Percentiles rank a stretch among this genome's conserved stretches.
Conservation (phyloP, 2,888 invertebrate species). For the Chrysodeixis includens region DNA sequence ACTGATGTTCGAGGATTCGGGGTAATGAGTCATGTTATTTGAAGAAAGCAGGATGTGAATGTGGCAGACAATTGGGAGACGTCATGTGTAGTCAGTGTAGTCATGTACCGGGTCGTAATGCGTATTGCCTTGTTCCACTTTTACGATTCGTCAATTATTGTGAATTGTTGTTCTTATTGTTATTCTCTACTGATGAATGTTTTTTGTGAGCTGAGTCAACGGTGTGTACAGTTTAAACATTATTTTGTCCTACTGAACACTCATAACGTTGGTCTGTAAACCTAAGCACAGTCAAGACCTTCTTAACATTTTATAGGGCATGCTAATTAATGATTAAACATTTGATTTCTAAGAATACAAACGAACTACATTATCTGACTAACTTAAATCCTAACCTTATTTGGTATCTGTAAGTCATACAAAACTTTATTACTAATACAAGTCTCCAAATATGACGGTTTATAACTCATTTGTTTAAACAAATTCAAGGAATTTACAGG, state of each 20-base stretch:
- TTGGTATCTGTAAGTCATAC: no score
- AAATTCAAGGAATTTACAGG: not conserved
- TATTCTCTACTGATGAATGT: not conserved
- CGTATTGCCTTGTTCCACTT: conserved; percentile 20
- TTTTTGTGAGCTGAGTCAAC: not conserved
- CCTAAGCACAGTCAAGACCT: no score
- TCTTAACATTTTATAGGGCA: no score
- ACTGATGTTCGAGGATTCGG: conserved; percentile 37
- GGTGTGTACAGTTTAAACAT: not conserved
- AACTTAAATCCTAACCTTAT: no score
- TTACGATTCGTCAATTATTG: not conserved
- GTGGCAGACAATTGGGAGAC: conserved; percentile 34
- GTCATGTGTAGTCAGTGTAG: conserved; percentile 25
- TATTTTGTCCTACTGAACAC: no score
- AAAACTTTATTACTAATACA: no score
- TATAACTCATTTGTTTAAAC: not conserved
- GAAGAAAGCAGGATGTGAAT: conserved; percentile 45
- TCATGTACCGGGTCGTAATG: no score
- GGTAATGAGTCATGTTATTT: conserved; percentile 47
- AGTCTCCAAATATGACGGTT: not conserved
- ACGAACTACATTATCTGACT: no score
- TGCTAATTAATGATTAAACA: no score
- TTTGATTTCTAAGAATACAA: no score
- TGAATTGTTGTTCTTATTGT: not conserved
- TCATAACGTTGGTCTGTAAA: no score